These are phyloP conservation scores for Channallabes apus DNA, from an alignment of 2,797 vertebrate species.

Conservation along the genomic window DNA sequence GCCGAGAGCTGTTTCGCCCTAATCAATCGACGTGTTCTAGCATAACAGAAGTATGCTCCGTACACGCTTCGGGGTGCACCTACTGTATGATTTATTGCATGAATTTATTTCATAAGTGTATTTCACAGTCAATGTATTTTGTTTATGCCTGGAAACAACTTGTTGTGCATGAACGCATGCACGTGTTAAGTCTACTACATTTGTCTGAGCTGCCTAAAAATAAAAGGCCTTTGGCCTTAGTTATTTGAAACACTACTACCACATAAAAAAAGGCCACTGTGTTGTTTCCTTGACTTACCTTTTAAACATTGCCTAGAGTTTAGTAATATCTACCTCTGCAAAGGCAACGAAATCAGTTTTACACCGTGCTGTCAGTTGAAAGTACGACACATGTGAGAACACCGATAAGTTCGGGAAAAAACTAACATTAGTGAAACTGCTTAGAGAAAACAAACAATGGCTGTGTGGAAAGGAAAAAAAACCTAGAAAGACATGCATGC, in stretches of 20 bases:
- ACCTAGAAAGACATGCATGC: background rate
- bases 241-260: background rate
- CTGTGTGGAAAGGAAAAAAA: background rate
- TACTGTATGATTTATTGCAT: background rate
- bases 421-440: background rate
- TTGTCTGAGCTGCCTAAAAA: background rate
- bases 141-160: slow-evolving; percentile 19
- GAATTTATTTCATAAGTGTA: slow-evolving; percentile 2
- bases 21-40: slow-evolving; percentile 7
- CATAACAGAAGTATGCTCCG: background rate
- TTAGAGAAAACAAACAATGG: slow-evolving; percentile 23
- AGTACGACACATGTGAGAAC: slow-evolving; percentile 64
- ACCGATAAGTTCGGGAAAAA: slow-evolving; percentile 61
- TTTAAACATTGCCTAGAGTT: slow-evolving; percentile 41
- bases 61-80: background rate
- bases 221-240: background rate
- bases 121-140: background rate
- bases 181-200: background rate
- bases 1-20: background rate
- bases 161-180: background rate
- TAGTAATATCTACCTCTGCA: slow-evolving; percentile 57
- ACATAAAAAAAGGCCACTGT: background rate
- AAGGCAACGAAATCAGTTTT: slow-evolving; percentile 58
- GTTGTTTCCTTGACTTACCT: background rate
- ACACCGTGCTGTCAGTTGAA: slow-evolving; percentile 57